These are phyloP conservation scores for Octopus sinensis DNA, from an alignment of 1,140 invertebrate species.

Conservation along the genomic window DNA sequence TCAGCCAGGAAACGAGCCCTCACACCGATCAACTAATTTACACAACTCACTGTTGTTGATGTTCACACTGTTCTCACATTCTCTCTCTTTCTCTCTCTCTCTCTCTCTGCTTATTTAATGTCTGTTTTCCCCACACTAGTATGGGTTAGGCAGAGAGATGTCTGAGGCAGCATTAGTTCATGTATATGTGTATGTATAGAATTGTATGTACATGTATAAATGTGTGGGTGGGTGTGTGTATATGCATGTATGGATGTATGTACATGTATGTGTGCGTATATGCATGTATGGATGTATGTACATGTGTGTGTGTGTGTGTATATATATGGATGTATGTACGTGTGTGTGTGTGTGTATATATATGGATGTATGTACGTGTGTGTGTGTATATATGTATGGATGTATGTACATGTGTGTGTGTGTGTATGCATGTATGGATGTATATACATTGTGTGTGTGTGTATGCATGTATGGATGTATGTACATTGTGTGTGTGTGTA, in stretches of 20 bases:
- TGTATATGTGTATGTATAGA: neutral
- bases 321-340: neutral
- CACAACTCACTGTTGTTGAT: too few species aligned
- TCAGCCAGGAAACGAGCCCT: too few species aligned
- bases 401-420: neutral
- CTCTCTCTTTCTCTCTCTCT: too few species aligned
- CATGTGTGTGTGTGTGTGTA: neutral
- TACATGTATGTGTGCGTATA: neutral
- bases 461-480: too few species aligned
- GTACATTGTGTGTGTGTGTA: too few species aligned
- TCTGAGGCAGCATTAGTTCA: neutral
- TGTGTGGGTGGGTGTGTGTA: neutral
- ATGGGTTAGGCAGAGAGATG: neutral
- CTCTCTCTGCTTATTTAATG: too few species aligned
- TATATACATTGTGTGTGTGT: too few species aligned
- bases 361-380: neutral
- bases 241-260: neutral
- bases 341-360: constrained; percentile 11
- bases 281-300: neutral
- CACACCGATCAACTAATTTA: too few species aligned
- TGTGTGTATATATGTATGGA: neutral
- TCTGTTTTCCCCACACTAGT: neutral
- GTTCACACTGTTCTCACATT: too few species aligned
- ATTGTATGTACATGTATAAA: neutral
- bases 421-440: neutral